phyloP scores from a whole-genome alignment of 1,140 invertebrate genomes.

The Trichogramma pretiosum region DNA sequence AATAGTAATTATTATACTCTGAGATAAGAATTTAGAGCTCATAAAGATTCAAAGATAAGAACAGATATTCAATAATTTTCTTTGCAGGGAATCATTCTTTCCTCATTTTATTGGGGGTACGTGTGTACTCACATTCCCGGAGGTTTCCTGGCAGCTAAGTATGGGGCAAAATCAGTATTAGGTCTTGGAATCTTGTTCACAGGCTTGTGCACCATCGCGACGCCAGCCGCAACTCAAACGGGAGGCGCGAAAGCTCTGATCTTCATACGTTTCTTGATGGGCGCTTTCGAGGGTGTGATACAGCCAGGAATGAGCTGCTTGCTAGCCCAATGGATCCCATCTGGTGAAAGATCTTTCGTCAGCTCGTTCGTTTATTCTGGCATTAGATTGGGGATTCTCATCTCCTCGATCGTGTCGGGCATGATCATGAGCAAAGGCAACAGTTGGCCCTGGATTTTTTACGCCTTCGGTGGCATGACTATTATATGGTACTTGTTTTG shows the following conservation, averaged over 20 bases:
- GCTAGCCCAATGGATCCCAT: constrained; percentile 60
- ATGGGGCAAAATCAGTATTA: constrained; percentile 47
- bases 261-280: constrained; percentile 55
- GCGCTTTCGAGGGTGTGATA: constrained; percentile 62
- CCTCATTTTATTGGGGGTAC: constrained; percentile 49
- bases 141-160: constrained; percentile 31
- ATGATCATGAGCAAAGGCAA: constrained; percentile 29
- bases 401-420: constrained; percentile 10
- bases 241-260: constrained; percentile 52
- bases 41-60: too few relatives aligned
- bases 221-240: constrained; percentile 48
- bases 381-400: constrained; percentile 38
- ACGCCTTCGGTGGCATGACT: constrained; percentile 66
- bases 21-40: too few relatives aligned
- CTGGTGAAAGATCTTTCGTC: constrained; percentile 56
- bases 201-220: constrained; percentile 60
- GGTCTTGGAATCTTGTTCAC: constrained; percentile 45
- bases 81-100: constrained; percentile 46
- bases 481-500: constrained; percentile 63
- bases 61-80: too few relatives aligned
- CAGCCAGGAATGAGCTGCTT: constrained; percentile 62
- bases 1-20: too few relatives aligned
- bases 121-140: constrained; percentile 29
- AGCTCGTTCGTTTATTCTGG: constrained; percentile 61
- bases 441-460: constrained; percentile 66